Conservation (phyloP, 2,888 invertebrate genomes). For the Tillus elongatus region DNA sequence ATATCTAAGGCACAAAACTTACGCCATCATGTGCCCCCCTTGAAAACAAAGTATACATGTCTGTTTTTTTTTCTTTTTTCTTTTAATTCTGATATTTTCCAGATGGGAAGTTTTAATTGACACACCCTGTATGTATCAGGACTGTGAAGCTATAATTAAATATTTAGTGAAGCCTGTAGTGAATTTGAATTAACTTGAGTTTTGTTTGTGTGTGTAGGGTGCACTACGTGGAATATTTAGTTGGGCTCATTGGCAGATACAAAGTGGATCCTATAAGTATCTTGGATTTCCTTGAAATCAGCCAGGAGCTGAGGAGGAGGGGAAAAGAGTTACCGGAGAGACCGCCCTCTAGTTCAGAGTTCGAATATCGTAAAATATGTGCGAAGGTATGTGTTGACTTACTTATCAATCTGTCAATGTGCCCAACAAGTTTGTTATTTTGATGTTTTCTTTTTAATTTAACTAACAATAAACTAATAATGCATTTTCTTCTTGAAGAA, state of each 20-base stretch:
- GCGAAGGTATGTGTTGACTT: constrained; percentile 58
- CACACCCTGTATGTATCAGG: too few species aligned
- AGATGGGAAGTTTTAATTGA: too few species aligned
- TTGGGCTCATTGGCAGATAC: constrained; percentile 72
- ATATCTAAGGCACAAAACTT: too few species aligned
- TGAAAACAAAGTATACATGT: constrained; percentile 15
- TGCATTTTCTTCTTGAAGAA: too few species aligned
- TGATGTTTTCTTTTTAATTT: too few species aligned
- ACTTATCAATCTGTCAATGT: constrained; percentile 30
- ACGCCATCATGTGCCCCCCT: too few species aligned
- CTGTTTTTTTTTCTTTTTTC: constrained; percentile 14
- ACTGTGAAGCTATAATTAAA: too few species aligned
- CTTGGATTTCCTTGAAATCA: constrained; percentile 78
- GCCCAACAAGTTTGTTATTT: too few species aligned
- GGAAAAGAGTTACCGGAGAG: constrained; percentile 77
- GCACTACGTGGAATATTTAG: constrained; percentile 95
- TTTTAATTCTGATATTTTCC: too few species aligned
- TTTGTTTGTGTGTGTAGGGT: constrained; percentile 52
- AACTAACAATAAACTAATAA: too few species aligned
- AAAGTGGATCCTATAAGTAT: constrained; percentile 83
- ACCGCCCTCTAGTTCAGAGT: constrained; percentile 72
- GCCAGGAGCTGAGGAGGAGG: constrained; percentile 76
- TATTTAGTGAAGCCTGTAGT: too few species aligned
- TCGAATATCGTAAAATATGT: constrained; percentile 75
- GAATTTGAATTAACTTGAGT: constrained; percentile 9